Evolutionary conservation across 2,888 invertebrate genomes (phyloP).

Genomic region (Acanthacorydalis orientalis): DNA sequence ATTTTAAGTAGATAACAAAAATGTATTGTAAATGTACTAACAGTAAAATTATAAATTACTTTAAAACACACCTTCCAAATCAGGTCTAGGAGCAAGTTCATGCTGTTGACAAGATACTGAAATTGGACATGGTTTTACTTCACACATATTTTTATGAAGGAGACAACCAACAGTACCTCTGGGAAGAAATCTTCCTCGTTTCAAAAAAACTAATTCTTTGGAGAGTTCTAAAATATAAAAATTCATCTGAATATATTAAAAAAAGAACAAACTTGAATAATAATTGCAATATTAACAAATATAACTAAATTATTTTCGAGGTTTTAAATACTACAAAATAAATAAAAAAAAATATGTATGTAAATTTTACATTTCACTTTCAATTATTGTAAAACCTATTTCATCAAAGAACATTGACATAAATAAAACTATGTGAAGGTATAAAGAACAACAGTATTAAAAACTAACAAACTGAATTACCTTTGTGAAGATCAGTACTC

Average conservation of each 20-base stretch:
- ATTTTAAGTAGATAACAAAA: too few species aligned
- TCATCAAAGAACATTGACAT: background rate
- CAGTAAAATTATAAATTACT: background rate
- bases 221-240: background rate
- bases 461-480: constrained; percentile 15
- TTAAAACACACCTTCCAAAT: constrained; percentile 1
- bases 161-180: background rate
- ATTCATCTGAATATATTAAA: background rate
- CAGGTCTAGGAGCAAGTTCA: background rate
- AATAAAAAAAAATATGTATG: background rate
- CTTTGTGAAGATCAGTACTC: constrained; percentile 48
- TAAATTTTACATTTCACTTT: background rate
- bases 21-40: too few species aligned
- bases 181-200: background rate
- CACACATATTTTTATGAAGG: background rate
- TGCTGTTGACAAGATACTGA: background rate
- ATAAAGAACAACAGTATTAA: background rate
- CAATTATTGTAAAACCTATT: background rate
- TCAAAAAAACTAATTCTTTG: background rate
- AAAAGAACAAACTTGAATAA: background rate
- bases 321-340: background rate
- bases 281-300: too few species aligned
- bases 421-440: background rate
- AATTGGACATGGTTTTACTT: background rate
- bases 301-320: background rate